phyloP scores from a whole-genome alignment of 1,140 invertebrate species.

The Tetramorium parvispinum region DNA sequence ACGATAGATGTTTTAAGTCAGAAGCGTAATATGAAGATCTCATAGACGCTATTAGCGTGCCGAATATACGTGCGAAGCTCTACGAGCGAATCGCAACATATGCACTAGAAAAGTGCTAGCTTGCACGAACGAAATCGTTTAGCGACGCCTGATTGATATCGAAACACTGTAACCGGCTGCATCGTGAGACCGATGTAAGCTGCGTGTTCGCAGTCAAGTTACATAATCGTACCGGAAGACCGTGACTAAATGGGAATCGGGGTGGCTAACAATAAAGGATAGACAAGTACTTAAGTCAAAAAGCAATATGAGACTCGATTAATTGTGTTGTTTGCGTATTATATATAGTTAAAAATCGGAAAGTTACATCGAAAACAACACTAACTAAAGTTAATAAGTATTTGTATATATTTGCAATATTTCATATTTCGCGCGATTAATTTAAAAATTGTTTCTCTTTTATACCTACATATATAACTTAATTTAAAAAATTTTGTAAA shows the following conservation, averaged over 20 bases:
- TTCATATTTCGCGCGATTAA: neutral
- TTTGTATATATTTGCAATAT: neutral
- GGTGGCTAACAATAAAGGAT: constrained; percentile 57
- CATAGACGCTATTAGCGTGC: neutral
- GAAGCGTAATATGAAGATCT: constrained; percentile 20
- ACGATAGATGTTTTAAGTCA: neutral
- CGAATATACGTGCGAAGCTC: constrained; percentile 53
- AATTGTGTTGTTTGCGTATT: neutral
- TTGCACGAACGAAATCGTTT: constrained; percentile 71
- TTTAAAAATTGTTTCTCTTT: neutral
- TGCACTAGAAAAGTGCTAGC: constrained; percentile 62
- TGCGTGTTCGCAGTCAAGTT: constrained; percentile 84
- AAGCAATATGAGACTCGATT: neutral
- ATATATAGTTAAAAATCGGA: neutral
- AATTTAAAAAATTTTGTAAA: constrained; percentile 10
- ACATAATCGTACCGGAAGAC: constrained; percentile 80
- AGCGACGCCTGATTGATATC: constrained; percentile 73
- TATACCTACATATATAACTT: neutral
- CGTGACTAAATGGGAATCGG: constrained; percentile 80
- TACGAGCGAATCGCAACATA: constrained; percentile 59
- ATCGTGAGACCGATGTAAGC: constrained; percentile 83
- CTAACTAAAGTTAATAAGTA: neutral
- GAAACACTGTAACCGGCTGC: constrained; percentile 70
- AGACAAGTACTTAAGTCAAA: neutral
- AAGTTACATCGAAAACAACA: neutral